A percentile compares a stretch with the other conserved stretches of the same genome.
These are phyloP conservation scores for Albula goreensis DNA, from an alignment of 2,113 vertebrate genomes.

Conservation along the genomic window DNA sequence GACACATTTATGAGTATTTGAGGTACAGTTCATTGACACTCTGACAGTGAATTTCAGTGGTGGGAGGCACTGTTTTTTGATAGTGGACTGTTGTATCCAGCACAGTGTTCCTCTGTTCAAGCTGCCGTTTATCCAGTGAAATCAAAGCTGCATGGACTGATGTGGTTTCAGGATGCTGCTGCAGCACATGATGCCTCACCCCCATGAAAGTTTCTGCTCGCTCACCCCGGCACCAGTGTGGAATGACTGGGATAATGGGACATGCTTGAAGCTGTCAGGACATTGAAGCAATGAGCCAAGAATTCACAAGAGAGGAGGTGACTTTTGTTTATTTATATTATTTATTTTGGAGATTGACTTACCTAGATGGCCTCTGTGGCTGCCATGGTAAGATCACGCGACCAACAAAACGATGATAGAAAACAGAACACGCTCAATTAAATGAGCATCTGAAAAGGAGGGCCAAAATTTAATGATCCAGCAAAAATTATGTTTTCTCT, in stretches of 20 bases:
- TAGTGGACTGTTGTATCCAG: neutral
- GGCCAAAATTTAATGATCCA: no score
- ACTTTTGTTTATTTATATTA: constrained; percentile 6
- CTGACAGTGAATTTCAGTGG: neutral
- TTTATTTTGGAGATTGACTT: neutral
- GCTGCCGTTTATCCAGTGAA: neutral
- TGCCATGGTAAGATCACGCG: no score
- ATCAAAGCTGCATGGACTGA: neutral
- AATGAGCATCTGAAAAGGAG: no score
- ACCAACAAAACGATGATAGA: no score
- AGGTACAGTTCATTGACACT: neutral
- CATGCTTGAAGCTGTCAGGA: no score
- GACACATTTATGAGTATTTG: neutral
- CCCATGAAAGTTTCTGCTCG: no score
- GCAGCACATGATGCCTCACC: no score
- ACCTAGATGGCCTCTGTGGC: neutral
- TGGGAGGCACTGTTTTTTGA: neutral
- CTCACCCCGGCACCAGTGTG: no score
- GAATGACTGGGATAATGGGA: no score
- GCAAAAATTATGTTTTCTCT: no score
- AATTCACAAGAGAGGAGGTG: constrained; percentile 3
- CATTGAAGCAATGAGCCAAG: no score
- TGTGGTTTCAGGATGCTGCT: neutral
- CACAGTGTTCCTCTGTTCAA: neutral
- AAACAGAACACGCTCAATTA: no score